A percentile compares a stretch with the other conserved stretches of the same genome.
These are phyloP conservation scores for Cariama cristata DNA, from an alignment of 2,113 vertebrate species.

Conservation along the genomic window DNA sequence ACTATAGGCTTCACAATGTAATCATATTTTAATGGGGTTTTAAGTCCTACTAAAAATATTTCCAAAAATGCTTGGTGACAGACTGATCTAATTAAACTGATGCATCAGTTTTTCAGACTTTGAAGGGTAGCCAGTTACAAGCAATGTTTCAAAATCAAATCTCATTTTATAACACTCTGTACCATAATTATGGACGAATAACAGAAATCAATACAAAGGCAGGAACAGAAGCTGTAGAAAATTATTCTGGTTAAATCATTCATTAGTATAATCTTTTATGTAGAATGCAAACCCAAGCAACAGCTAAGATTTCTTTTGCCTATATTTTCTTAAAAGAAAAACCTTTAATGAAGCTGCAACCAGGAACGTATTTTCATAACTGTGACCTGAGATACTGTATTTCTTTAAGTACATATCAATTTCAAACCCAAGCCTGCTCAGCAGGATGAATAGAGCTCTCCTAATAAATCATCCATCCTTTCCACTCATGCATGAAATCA, in stretches of 20 bases:
- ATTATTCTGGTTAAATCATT: slow-evolving; percentile 25
- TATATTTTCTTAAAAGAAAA: slow-evolving; percentile 3
- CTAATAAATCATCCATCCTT: slow-evolving; percentile 58
- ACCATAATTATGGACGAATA: slow-evolving; percentile 23
- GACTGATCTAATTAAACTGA: slow-evolving; percentile 16
- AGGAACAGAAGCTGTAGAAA: slow-evolving; percentile 17
- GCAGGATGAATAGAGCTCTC: not conserved
- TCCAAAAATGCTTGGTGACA: slow-evolving; percentile 26
- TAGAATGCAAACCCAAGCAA: not conserved
- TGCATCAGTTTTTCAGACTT: slow-evolving; percentile 25
- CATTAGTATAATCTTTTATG: slow-evolving; percentile 30
- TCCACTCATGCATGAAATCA: slow-evolving; percentile 48
- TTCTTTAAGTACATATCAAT: slow-evolving; percentile 52
- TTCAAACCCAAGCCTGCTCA: not conserved
- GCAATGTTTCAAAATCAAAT: slow-evolving; percentile 41
- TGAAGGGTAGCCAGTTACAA: not conserved
- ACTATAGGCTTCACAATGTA: not conserved
- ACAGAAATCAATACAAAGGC: slow-evolving; percentile 22
- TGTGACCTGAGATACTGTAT: slow-evolving; percentile 30
- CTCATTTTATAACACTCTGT: slow-evolving; percentile 13
- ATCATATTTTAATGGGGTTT: slow-evolving; percentile 42
- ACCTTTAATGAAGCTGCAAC: slow-evolving; percentile 21
- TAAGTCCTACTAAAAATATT: slow-evolving; percentile 33
- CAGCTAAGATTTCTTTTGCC: not conserved
- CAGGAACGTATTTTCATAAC: slow-evolving; percentile 19